phyloP scores from a whole-genome alignment of 2,888 invertebrate genomes.

The Mythimna albipuncta region DNA sequence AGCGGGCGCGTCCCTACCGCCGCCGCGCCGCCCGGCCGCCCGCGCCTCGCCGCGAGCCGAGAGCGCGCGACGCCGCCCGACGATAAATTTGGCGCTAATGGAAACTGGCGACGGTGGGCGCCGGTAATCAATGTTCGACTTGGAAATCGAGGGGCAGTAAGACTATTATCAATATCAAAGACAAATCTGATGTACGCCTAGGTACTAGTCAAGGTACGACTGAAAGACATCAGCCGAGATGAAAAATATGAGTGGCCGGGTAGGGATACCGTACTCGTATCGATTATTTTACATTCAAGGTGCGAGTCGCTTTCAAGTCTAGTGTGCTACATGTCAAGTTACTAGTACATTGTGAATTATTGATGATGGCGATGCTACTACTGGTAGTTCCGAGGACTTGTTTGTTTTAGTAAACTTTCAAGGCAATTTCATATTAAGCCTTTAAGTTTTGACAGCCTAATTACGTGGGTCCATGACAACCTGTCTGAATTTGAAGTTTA shows the following conservation, averaged over 20 bases:
- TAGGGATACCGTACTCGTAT: constrained; percentile 52
- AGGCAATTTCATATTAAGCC: not conserved
- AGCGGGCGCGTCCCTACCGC: constrained; percentile 69
- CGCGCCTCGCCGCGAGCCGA: constrained; percentile 65
- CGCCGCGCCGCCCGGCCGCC: constrained; percentile 58
- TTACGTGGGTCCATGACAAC: not conserved
- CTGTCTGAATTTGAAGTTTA: constrained; percentile 1
- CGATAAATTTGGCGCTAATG: constrained; percentile 90
- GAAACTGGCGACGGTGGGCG: constrained; percentile 85
- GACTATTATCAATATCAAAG: constrained; percentile 74
- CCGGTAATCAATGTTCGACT: constrained; percentile 88
- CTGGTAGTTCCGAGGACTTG: constrained; percentile 1
- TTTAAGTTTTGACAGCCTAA: constrained; percentile 10
- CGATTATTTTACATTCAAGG: constrained; percentile 66
- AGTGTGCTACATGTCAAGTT: constrained; percentile 49
- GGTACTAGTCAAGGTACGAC: constrained; percentile 42
- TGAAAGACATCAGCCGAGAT: constrained; percentile 42
- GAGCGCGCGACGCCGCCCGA: constrained; percentile 84
- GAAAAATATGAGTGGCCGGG: constrained; percentile 47
- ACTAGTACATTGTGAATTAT: constrained; percentile 40
- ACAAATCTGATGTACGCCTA: constrained; percentile 52
- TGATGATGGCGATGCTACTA: constrained; percentile 22
- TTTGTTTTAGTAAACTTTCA: constrained; percentile 9
- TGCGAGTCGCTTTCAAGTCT: constrained; percentile 55
- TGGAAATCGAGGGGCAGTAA: constrained; percentile 81